phyloP scores from a whole-genome alignment of 1,140 invertebrate genomes.

The Tenebrio molitor region DNA sequence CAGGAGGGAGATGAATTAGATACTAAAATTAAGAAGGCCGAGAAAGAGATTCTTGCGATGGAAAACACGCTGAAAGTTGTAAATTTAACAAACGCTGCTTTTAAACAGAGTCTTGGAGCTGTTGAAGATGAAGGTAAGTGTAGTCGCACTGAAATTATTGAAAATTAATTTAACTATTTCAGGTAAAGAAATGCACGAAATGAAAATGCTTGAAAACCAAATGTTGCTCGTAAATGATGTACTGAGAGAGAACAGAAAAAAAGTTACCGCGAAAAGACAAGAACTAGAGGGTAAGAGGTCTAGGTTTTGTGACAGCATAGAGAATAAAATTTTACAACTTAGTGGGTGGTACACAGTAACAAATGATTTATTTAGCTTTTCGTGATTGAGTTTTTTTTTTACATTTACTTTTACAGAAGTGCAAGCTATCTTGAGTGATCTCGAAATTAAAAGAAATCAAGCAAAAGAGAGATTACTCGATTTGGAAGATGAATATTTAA shows the following conservation, averaged over 20 bases:
- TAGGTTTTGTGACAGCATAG: too few species aligned
- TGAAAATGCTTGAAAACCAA: conserved; percentile 59
- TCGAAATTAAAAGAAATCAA: conserved; percentile 45
- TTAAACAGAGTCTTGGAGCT: conserved; percentile 70
- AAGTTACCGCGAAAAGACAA: conserved; percentile 50
- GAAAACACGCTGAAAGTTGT: conserved; percentile 80
- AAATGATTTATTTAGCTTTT: too few species aligned
- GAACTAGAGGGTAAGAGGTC: conserved; percentile 53
- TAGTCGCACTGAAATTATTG: background rate
- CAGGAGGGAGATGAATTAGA: conserved; percentile 80
- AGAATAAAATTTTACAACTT: conserved; percentile 12
- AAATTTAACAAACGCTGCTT: conserved; percentile 76
- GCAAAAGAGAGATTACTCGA: conserved; percentile 48
- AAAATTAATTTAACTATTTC: too few species aligned
- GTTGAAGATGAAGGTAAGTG: conserved; percentile 68
- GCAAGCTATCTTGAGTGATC: conserved; percentile 49
- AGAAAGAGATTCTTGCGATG: conserved; percentile 80
- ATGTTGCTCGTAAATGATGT: conserved; percentile 47
- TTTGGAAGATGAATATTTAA: conserved; percentile 61
- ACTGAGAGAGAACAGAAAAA: conserved; percentile 50
- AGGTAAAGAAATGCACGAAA: conserved; percentile 59
- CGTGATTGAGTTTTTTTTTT: too few species aligned
- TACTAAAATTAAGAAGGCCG: conserved; percentile 74
- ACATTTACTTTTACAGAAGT: conserved; percentile 54
- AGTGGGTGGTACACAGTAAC: too few species aligned